phyloP scores from a whole-genome alignment of 2,113 vertebrate genomes.

The Clarias magur region DNA sequence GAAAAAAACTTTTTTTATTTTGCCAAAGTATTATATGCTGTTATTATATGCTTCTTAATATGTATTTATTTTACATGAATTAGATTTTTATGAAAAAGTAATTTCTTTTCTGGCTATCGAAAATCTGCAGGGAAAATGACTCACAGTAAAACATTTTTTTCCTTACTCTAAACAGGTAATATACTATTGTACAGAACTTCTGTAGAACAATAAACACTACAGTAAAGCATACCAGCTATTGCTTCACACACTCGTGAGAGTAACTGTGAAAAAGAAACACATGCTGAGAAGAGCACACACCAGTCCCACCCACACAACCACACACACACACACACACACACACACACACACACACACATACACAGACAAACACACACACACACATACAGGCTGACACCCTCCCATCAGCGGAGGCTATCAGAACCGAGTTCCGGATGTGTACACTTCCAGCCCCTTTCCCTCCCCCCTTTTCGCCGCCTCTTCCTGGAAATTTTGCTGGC shows the following conservation, averaged over 20 bases:
- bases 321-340: neutral
- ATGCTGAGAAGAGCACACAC: neutral
- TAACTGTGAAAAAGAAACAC: slow-evolving; percentile 20
- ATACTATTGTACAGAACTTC: neutral
- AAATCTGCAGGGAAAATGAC: neutral
- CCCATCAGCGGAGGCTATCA: slow-evolving; percentile 38
- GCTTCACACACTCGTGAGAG: slow-evolving; percentile 9
- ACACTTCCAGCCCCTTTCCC: slow-evolving; percentile 42
- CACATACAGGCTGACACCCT: slow-evolving; percentile 1
- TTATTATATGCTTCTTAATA: neutral
- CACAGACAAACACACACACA: neutral
- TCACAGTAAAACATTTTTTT: neutral
- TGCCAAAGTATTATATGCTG: neutral
- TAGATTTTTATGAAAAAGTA: neutral
- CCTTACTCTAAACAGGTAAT: neutral
- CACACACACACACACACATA: slow-evolving; percentile 1
- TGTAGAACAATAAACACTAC: neutral
- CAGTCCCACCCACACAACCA: slow-evolving; percentile 2
- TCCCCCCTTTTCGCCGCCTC: slow-evolving; percentile 27
- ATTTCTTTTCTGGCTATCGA: neutral
- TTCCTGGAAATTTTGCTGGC: slow-evolving; percentile 56
- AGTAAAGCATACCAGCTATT: neutral
- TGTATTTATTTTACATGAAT: neutral
- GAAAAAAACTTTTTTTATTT: neutral
- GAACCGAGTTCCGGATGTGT: slow-evolving; percentile 56